phyloP scores from a whole-genome alignment of 2,797 vertebrate genomes.

The Sandelia bainsii region DNA sequence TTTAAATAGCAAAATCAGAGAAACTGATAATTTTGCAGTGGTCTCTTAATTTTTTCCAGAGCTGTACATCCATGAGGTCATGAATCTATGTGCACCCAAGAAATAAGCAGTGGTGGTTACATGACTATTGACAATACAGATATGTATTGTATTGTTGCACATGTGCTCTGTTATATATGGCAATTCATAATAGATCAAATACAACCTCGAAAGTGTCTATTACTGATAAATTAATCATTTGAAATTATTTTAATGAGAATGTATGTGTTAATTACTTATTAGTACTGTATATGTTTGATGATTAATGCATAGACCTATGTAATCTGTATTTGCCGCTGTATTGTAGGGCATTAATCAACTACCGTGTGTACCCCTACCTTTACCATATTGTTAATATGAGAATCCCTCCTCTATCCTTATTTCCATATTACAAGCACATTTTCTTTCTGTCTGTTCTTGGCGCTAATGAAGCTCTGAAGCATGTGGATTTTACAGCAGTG shows the following conservation, averaged over 20 bases:
- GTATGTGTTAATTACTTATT: neutral
- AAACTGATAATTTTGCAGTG: no score
- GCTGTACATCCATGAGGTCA: neutral
- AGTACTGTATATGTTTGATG: neutral
- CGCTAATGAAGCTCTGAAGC: slow-evolving; percentile 68
- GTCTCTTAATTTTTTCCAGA: no score
- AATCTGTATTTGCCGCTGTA: neutral
- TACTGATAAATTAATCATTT: no score
- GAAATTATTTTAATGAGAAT: no score
- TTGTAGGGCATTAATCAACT: slow-evolving; percentile 24
- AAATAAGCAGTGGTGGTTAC: neutral
- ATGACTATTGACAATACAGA: neutral
- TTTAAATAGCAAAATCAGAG: no score
- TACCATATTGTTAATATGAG: slow-evolving; percentile 5
- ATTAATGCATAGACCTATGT: neutral
- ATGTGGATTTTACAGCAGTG: slow-evolving; percentile 48
- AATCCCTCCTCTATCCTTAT: slow-evolving; percentile 24
- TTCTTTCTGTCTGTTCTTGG: slow-evolving; percentile 43
- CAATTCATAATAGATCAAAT: no score
- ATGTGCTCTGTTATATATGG: no score
- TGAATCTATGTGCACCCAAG: neutral
- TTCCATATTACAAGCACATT: slow-evolving; percentile 48
- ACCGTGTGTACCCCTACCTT: neutral
- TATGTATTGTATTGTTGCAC: no score
- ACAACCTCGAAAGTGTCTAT: no score